These are phyloP conservation scores for Phthorimaea operculella DNA, from an alignment of 1,140 invertebrate species.

Conservation along the genomic window DNA sequence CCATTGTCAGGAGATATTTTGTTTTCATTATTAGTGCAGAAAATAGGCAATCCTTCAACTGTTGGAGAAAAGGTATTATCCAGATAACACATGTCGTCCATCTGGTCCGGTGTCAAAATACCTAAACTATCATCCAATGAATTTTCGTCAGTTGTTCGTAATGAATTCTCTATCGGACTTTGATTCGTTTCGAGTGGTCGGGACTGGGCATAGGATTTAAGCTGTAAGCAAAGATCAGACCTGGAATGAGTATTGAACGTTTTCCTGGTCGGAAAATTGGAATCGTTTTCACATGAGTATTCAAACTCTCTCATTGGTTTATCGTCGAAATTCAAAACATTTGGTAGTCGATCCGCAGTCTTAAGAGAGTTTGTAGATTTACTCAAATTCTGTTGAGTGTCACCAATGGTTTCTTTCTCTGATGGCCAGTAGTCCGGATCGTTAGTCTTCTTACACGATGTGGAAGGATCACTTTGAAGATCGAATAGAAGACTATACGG, in stretches of 20 bases:
- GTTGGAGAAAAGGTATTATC: conserved; percentile 71
- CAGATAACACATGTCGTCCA: conserved; percentile 77
- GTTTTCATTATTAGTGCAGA: conserved; percentile 52
- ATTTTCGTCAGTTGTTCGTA: conserved; percentile 75
- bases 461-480: conserved; percentile 48
- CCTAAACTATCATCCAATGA: conserved; percentile 85
- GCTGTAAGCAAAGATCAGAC: conserved; percentile 55
- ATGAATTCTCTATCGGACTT: conserved; percentile 61
- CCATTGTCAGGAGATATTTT: conserved; percentile 58
- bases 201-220: conserved; percentile 48
- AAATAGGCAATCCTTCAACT: conserved; percentile 60
- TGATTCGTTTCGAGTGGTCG: conserved; percentile 49
- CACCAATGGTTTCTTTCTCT: conserved; percentile 14
- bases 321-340: conserved; percentile 56
- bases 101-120: conserved; percentile 87
- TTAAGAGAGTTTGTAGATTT: conserved; percentile 31
- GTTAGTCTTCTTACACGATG: conserved; percentile 28
- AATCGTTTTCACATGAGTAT: conserved; percentile 59
- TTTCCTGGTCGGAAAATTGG: conserved; percentile 40
- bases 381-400: conserved; percentile 19
- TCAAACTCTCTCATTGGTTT: conserved; percentile 62
- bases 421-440: conserved; percentile 30
- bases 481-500: conserved; percentile 70
- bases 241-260: conserved; percentile 51
- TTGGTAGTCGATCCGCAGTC: conserved; percentile 48